phyloP scores from a whole-genome alignment of 2,888 invertebrate species.

The Oscheius onirici region DNA sequence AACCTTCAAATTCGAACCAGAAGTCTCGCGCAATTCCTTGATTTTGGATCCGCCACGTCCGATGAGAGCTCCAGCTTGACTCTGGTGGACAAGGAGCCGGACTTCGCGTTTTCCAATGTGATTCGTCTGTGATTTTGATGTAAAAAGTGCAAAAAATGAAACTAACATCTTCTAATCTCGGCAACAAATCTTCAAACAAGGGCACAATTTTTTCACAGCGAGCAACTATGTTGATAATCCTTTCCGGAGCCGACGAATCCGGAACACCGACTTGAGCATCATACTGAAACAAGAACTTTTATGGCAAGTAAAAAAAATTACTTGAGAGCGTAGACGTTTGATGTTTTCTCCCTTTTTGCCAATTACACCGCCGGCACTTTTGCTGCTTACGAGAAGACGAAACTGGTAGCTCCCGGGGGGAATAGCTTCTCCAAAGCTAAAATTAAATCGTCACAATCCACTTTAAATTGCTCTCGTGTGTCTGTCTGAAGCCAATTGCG shows the following conservation, averaged over 20 bases:
- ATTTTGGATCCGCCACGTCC: conserved; percentile 96
- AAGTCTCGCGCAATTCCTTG: conserved; percentile 97
- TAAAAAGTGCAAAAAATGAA: background rate
- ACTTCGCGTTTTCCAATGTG: conserved; percentile 81
- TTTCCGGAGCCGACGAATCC: conserved; percentile 99
- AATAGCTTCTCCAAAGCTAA: conserved; percentile 63
- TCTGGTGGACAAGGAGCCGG: conserved; percentile 94
- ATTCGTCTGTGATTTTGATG: conserved; percentile 65
- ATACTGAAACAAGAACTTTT: conserved; percentile 88
- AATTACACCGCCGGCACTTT: conserved; percentile 95
- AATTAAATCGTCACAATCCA: background rate
- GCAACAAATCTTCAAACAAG: conserved; percentile 60
- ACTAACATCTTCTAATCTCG: conserved; percentile 62
- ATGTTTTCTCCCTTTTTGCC: conserved; percentile 98
- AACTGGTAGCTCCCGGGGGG: conserved; percentile 68
- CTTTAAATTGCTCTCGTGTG: no score
- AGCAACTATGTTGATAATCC: conserved; percentile 48
- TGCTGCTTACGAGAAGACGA: conserved; percentile 65
- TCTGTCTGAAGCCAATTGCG: no score
- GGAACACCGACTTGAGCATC: conserved; percentile 99
- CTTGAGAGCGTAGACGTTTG: conserved; percentile 92
- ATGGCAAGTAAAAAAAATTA: no score
- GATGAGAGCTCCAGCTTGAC: conserved; percentile 97
- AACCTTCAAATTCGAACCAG: conserved; percentile 83
- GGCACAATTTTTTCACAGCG: conserved; percentile 51